Evolutionary conservation across 2,797 vertebrate genomes (phyloP).

Genomic region (Squalus acanthias): DNA sequence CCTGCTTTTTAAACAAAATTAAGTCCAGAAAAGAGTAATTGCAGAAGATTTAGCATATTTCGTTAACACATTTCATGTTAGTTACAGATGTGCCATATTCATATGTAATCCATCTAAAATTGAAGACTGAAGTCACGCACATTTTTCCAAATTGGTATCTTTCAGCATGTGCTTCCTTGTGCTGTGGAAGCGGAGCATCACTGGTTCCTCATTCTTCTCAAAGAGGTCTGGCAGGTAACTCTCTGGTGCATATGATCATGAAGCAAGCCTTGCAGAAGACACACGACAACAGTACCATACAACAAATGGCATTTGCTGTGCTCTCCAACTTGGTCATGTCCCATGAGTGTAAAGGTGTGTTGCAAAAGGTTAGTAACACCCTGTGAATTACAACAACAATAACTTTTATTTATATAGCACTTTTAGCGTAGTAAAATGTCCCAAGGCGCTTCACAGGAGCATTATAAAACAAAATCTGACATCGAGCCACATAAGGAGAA

Average conservation of each 20-base stretch:
- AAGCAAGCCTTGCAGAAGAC: constrained; percentile 73
- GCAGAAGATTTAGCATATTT: neutral
- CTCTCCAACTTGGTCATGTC: constrained; percentile 79
- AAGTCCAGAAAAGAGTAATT: neutral
- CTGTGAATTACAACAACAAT: no score
- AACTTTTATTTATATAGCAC: no score
- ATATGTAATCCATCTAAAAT: neutral
- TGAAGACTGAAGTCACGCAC: neutral
- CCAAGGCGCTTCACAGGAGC: no score
- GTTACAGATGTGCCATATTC: neutral
- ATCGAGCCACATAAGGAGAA: no score
- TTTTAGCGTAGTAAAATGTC: no score
- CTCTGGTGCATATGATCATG: constrained; percentile 77
- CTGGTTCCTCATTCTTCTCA: constrained; percentile 45
- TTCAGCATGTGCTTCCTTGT: constrained; percentile 82
- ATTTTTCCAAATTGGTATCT: constrained; percentile 19
- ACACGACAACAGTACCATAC: constrained; percentile 62
- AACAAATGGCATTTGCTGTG: constrained; percentile 74
- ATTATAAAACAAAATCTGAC: no score
- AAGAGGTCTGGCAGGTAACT: constrained; percentile 58
- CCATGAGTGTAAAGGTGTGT: constrained; percentile 78
- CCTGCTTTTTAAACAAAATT: neutral
- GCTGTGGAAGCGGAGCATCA: constrained; percentile 56
- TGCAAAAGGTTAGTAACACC: constrained; percentile 75
- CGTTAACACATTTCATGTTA: neutral